Conservation (phyloP, 2,797 vertebrate species). For the Schizopygopsis pylzovi region DNA sequence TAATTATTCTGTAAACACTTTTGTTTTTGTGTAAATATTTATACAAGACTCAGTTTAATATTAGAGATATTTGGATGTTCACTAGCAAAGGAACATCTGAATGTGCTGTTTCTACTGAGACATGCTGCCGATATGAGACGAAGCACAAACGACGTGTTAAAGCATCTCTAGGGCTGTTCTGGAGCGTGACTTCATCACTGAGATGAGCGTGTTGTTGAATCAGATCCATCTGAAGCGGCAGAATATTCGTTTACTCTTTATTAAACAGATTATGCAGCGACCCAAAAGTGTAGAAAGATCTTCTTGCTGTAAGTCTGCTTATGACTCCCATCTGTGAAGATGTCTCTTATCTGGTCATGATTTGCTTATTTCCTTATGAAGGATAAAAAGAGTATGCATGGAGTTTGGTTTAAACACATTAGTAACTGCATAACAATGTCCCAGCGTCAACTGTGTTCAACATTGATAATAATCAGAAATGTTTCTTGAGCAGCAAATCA, state of each 20-base stretch:
- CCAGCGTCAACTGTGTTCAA: neutral
- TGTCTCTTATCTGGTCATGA: neutral
- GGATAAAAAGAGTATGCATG: neutral
- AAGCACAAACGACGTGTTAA: neutral
- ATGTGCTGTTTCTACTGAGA: neutral
- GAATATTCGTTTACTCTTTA: neutral
- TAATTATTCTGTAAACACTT: too few relatives aligned
- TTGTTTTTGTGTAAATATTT: neutral
- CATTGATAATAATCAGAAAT: too few relatives aligned
- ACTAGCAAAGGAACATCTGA: neutral
- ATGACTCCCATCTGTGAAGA: neutral
- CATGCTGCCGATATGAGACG: neutral
- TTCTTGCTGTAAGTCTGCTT: neutral
- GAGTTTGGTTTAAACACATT: neutral
- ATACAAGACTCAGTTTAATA: neutral
- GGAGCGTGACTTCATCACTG: neutral
- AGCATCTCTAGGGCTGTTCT: neutral
- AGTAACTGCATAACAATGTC: neutral
- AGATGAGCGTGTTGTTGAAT: neutral
- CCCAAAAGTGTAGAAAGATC: too few relatives aligned
- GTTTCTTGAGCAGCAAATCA: too few relatives aligned
- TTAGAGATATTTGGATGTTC: neutral
- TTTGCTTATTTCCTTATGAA: neutral
- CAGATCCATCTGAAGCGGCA: neutral
- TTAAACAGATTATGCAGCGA: neutral